These are phyloP conservation scores for Adrianichthys oophorus DNA, from an alignment of 2,797 vertebrate genomes.

Conservation along the genomic window DNA sequence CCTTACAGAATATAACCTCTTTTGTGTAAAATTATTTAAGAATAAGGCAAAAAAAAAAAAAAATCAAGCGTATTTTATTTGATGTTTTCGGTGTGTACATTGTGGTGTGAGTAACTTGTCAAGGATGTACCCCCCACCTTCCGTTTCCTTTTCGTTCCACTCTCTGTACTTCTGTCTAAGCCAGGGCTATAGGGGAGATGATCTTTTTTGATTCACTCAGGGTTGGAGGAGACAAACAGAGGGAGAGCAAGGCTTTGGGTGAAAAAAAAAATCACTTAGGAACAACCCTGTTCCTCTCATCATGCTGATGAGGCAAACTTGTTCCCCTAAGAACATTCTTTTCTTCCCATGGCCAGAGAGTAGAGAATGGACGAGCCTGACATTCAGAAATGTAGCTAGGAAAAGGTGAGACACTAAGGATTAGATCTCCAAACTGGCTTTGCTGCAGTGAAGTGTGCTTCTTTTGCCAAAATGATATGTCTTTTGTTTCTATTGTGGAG, in stretches of 20 bases:
- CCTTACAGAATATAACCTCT: not conserved
- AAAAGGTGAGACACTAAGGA: constrained; percentile 6
- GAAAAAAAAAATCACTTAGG: constrained; percentile 39
- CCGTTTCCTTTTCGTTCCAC: constrained; percentile 30
- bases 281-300: constrained; percentile 43
- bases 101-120: constrained; percentile 62
- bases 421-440: too few relatives aligned
- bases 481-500: not conserved
- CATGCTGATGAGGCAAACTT: constrained; percentile 36
- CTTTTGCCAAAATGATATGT: not conserved
- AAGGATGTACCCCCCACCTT: constrained; percentile 23
- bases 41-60: not conserved
- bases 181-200: constrained; percentile 55
- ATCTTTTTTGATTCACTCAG: constrained; percentile 66
- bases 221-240: constrained; percentile 51
- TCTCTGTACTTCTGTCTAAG: constrained; percentile 64
- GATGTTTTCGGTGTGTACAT: constrained; percentile 21
- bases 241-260: constrained; percentile 14
- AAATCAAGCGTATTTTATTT: not conserved
- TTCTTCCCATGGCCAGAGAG: constrained; percentile 56
- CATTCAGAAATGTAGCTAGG: constrained; percentile 36
- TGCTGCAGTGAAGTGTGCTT: not conserved
- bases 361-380: constrained; percentile 31
- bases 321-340: constrained; percentile 60
- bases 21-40: constrained; percentile 2